These are phyloP conservation scores for Pseudomyrmex dendroicus DNA, from an alignment of 1,140 invertebrate species.

Conservation along the genomic window DNA sequence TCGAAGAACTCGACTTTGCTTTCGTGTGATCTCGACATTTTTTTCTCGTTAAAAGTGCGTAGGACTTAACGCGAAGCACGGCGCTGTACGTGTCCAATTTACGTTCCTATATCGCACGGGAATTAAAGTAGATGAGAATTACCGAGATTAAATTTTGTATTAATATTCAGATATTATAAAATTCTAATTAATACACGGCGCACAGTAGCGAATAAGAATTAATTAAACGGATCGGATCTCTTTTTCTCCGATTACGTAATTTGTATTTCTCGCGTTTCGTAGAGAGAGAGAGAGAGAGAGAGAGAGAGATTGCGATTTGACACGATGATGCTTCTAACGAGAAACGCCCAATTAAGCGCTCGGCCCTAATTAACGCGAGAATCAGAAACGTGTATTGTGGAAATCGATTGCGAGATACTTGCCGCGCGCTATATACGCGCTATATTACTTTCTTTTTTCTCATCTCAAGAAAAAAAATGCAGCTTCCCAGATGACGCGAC, in stretches of 20 bases:
- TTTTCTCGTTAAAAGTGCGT: not conserved
- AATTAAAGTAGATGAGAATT: no score
- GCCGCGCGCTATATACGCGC: not conserved
- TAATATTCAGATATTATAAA: not conserved
- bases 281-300: not conserved
- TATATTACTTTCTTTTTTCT: constrained; percentile 43
- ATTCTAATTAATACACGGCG: not conserved
- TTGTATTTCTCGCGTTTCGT: not conserved
- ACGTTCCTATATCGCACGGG: no score
- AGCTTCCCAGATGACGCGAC: constrained; percentile 7
- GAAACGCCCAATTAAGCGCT: constrained; percentile 51
- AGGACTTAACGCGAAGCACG: no score
- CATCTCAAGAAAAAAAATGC: constrained; percentile 46
- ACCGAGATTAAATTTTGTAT: not conserved
- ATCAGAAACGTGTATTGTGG: constrained; percentile 42
- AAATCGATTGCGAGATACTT: constrained; percentile 56
- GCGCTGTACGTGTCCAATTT: no score
- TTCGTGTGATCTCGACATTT: not conserved
- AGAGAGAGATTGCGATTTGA: constrained; percentile 18
- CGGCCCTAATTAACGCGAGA: constrained; percentile 52
- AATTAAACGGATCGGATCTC: not conserved
- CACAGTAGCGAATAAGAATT: not conserved
- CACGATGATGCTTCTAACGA: not conserved
- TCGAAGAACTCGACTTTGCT: constrained; percentile 4
- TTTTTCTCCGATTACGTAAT: not conserved